A percentile compares a stretch with the other conserved stretches of the same genome.
phyloP scores from a whole-genome alignment of 2,797 vertebrate species.

The Gymnopithys bicolor region DNA sequence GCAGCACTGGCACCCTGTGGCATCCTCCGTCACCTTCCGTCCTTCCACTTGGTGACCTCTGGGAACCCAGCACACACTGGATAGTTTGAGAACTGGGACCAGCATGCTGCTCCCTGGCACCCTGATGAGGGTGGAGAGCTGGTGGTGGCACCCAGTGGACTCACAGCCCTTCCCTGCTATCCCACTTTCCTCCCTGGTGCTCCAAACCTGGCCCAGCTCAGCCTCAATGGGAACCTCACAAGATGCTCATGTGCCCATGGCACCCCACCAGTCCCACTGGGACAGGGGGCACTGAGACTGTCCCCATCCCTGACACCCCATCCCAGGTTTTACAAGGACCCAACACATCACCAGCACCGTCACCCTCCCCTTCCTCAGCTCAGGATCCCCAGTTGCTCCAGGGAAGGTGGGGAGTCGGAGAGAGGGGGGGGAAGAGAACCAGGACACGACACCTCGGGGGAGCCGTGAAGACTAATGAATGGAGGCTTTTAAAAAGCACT shows the following conservation, averaged over 20 bases:
- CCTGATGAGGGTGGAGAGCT: background rate
- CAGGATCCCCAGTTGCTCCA: background rate
- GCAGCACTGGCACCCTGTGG: fast-evolving
- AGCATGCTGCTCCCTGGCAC: fast-evolving
- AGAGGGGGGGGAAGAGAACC: background rate
- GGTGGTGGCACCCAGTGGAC: fast-evolving
- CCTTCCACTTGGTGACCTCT: background rate
- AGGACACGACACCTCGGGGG: slow-evolving; percentile 39
- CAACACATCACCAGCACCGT: fast-evolving
- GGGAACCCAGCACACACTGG: fast-evolving
- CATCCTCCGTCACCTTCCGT: fast-evolving
- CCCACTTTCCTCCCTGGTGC: background rate
- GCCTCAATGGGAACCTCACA: background rate
- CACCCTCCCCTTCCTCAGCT: background rate
- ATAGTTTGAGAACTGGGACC: background rate
- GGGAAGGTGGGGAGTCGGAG: slow-evolving; percentile 2
- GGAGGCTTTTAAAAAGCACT: slow-evolving; percentile 58
- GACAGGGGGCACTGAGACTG: fast-evolving
- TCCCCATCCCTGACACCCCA: background rate
- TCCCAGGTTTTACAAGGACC: background rate
- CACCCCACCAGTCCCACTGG: background rate
- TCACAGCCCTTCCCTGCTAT: background rate
- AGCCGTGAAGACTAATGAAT: slow-evolving; percentile 41
- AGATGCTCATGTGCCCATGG: fast-evolving
- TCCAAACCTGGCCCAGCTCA: background rate